Percentiles rank a stretch among this genome's conserved stretches.
These are phyloP conservation scores for Thereva unica DNA, from an alignment of 2,888 invertebrate species.

Conservation along the genomic window DNA sequence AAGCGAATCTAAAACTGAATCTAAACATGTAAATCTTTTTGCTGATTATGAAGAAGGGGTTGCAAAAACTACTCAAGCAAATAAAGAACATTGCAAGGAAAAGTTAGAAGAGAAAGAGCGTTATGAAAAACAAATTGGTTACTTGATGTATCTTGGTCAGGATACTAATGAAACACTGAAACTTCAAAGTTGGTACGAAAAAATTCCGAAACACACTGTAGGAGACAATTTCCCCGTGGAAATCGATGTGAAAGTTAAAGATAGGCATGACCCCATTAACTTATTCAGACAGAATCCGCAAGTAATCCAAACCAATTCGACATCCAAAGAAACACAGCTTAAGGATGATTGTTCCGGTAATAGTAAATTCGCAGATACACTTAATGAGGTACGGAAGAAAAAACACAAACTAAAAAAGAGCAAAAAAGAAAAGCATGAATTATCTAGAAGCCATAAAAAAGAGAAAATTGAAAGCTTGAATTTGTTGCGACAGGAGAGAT, in stretches of 20 bases:
- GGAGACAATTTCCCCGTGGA: constrained; percentile 55
- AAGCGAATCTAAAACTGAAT: too few relatives aligned
- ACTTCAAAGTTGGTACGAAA: constrained; percentile 87
- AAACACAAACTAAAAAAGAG: constrained; percentile 2
- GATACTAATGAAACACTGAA: constrained; percentile 85
- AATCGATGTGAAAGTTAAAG: constrained; percentile 69
- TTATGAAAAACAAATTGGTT: constrained; percentile 97
- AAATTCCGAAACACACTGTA: constrained; percentile 58
- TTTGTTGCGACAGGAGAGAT: constrained; percentile 11
- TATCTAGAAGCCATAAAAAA: constrained; percentile 53
- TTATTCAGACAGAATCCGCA: constrained; percentile 62
- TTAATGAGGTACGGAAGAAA: not conserved
- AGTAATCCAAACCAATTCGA: not conserved
- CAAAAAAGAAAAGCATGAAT: constrained; percentile 44
- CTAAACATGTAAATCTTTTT: constrained; percentile 81
- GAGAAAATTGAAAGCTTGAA: constrained; percentile 37
- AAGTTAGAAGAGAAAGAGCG: constrained; percentile 90
- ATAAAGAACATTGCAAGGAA: constrained; percentile 87
- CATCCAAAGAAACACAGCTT: constrained; percentile 42
- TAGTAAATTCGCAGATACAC: not conserved
- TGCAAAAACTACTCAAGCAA: constrained; percentile 70
- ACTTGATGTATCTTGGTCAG: constrained; percentile 93
- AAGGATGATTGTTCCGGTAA: constrained; percentile 30
- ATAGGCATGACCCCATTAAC: constrained; percentile 73
- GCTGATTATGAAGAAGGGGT: constrained; percentile 50